Evolutionary conservation across 2,113 vertebrate species (phyloP).

Genomic region (Malurus elegans): DNA sequence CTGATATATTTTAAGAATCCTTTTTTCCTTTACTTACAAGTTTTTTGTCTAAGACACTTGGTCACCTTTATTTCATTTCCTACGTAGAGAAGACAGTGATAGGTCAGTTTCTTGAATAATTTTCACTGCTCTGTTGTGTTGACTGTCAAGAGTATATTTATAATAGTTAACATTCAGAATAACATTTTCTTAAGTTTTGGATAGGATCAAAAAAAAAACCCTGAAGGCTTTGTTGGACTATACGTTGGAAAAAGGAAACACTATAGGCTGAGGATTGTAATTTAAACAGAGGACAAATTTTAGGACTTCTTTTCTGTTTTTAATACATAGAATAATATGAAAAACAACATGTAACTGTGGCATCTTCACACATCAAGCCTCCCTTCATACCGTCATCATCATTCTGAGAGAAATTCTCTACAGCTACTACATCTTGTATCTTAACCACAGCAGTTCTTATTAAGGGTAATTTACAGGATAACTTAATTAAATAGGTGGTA

Average conservation of each 20-base stretch:
- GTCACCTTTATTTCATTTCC: not conserved
- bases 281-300: not conserved
- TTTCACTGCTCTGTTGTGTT: not conserved
- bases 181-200: not conserved
- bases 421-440: not conserved
- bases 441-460: not conserved
- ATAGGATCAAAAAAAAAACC: no score
- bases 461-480: not conserved
- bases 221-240: not conserved
- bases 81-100: not conserved
- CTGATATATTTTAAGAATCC: not conserved
- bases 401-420: not conserved
- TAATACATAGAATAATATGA: not conserved
- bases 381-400: not conserved
- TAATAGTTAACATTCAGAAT: not conserved
- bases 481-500: not conserved
- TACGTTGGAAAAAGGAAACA: not conserved
- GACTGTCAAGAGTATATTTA: not conserved
- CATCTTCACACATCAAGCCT: not conserved
- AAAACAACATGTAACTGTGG: not conserved
- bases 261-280: not conserved
- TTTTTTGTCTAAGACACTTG: not conserved
- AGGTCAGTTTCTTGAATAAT: not conserved
- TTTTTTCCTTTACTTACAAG: not conserved
- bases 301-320: not conserved